These are phyloP conservation scores for Lasioglossum leucozonium DNA, from an alignment of 2,888 invertebrate species.

Conservation along the genomic window DNA sequence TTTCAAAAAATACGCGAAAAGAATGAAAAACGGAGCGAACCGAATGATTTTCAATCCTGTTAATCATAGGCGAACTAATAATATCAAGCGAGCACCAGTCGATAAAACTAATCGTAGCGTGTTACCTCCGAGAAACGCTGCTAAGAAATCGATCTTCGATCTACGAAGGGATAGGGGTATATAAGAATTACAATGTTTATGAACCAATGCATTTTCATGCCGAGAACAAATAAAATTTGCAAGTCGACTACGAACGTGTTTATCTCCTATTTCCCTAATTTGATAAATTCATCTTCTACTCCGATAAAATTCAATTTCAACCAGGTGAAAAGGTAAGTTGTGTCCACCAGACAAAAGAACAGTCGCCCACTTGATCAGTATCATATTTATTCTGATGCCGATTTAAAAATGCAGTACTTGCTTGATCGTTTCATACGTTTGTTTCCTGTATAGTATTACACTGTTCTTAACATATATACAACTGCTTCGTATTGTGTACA, in stretches of 20 bases:
- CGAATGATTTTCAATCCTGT: constrained; percentile 63
- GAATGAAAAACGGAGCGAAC: neutral
- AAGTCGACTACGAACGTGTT: constrained; percentile 61
- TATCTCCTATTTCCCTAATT: neutral
- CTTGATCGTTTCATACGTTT: neutral
- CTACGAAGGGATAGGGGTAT: constrained; percentile 62
- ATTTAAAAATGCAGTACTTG: constrained; percentile 33
- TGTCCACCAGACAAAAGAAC: neutral
- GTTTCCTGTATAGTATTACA: constrained; percentile 6
- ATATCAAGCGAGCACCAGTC: constrained; percentile 66
- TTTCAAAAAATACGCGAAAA: constrained; percentile 3
- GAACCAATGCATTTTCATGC: constrained; percentile 74
- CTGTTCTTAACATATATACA: constrained; percentile 23
- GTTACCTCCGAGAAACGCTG: constrained; percentile 64
- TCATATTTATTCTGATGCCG: constrained; percentile 37
- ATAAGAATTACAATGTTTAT: constrained; percentile 68
- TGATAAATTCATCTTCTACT: neutral
- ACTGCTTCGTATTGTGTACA: neutral
- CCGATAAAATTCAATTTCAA: neutral
- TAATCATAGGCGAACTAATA: constrained; percentile 66
- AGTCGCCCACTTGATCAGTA: neutral
- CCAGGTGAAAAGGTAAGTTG: neutral
- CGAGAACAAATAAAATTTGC: constrained; percentile 74
- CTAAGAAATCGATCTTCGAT: constrained; percentile 62
- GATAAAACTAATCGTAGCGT: constrained; percentile 64